Base-by-base conservation (phyloP, 2,797 vertebrate species). In the Sylvia borin region DNA sequence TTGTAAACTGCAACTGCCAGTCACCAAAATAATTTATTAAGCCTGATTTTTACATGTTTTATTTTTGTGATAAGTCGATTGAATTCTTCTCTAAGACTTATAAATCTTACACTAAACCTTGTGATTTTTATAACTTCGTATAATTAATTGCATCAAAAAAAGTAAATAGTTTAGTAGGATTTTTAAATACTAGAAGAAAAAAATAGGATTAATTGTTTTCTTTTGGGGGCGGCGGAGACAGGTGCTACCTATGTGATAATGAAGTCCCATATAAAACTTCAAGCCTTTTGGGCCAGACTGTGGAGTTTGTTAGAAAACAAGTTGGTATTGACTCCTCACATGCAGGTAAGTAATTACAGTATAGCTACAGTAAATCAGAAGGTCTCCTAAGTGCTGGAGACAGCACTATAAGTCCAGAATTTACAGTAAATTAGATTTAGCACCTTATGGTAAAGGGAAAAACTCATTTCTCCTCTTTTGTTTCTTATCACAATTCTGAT, bases 171-270 rank as follows among this genome's bases (percentile, higher is more conserved):
- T 80, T 38, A 78, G 45, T 38, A 78, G 45, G 10, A 47, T 67
- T 83, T 76, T 61, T 53, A 68, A 93, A 71, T 34, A 74, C 47
- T 18, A 85, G 50, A 79, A 62, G 36, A 85, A 68, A 67, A 54
- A 79, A 85, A 51, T 67, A 94, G 64, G 40, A 94, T 83, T 95
- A 91, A 96, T 89, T 96, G 50, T 90, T 88, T 73, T 90, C 25
- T 81, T 93, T 81, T 34, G 53, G 83, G 40, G 43, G 57, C 19
- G 38, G 7, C 11, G 86, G 80, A 76, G 68, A 60, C 94, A 99
- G 99, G 99, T 99, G 99, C 98, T 99, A 99, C 93, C 81, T 98
- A 15, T 99, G 99, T 70, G 98, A 99, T 95, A 97, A 98, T 25
- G 98, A 99, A 86, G 98, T 99, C 87, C 98, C 97, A 11, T 99